Percentiles rank a stretch among this genome's conserved stretches.
phyloP scores from a whole-genome alignment of 2,797 vertebrate genomes.

The Chaetophractus vellerosus region DNA sequence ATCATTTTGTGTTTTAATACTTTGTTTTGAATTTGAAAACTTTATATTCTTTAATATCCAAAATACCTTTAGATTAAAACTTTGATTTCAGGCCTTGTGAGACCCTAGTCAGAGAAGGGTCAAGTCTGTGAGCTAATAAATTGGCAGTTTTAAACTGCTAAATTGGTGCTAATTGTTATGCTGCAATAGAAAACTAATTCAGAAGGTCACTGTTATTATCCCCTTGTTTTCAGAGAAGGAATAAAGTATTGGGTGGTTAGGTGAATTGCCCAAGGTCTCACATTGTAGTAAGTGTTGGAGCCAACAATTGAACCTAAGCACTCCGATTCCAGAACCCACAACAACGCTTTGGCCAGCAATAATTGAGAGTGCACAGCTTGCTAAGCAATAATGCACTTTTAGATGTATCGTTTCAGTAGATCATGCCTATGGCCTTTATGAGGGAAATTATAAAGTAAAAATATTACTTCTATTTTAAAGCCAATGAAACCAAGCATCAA shows the following conservation, averaged over 20 bases:
- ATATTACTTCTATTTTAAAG: neutral
- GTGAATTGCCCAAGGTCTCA: neutral
- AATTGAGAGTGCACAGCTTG: neutral
- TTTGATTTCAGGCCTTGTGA: neutral
- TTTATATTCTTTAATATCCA: conserved; percentile 9
- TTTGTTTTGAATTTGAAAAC: neutral
- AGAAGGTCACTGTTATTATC: neutral
- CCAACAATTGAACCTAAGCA: neutral
- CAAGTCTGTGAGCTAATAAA: neutral
- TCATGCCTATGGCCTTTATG: neutral
- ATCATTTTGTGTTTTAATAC: neutral
- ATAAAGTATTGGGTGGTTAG: neutral
- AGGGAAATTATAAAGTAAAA: neutral
- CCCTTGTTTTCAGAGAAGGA: neutral
- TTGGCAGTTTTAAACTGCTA: neutral
- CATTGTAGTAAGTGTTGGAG: neutral
- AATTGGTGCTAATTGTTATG: neutral
- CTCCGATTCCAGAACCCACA: neutral
- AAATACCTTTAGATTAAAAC: conserved; percentile 6
- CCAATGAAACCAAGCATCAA: conserved; percentile 19
- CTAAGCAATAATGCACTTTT: neutral
- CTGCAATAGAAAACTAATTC: neutral
- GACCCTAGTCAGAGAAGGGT: neutral
- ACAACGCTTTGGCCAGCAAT: neutral
- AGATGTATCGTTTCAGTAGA: neutral